Evolutionary conservation across 2,797 vertebrate species (phyloP).

Genomic region (Rhodeus uyekii): DNA sequence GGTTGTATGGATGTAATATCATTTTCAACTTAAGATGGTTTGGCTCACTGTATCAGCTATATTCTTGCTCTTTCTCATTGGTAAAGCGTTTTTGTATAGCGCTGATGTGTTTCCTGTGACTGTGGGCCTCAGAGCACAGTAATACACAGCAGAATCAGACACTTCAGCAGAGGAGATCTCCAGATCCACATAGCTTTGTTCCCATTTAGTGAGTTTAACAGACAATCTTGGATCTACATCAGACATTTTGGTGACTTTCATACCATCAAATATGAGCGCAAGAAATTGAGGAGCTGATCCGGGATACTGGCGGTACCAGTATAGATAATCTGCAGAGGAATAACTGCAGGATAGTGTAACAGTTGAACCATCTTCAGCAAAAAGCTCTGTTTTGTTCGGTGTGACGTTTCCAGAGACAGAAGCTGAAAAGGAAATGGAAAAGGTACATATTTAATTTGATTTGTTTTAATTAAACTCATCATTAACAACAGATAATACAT

Average conservation of each 20-base stretch:
- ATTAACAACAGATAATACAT: not conserved
- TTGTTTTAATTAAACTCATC: not conserved
- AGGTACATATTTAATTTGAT: not conserved
- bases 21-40: not conserved
- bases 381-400: not conserved
- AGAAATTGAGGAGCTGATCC: not conserved
- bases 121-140: not conserved
- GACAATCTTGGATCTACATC: conserved; percentile 41
- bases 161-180: not conserved
- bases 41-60: not conserved
- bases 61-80: not conserved
- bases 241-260: not conserved
- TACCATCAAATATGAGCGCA: not conserved
- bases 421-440: not conserved
- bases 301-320: conserved; percentile 13
- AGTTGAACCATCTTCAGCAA: not conserved
- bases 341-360: not conserved
- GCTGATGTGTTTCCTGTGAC: not conserved
- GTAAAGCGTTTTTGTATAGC: not conserved
- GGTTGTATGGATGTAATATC: not conserved
- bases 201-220: conserved; percentile 38
- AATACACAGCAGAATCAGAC: not conserved
- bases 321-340: conserved; percentile 17
- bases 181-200: not conserved
- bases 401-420: not conserved